Conservation (phyloP, 2,797 vertebrate genomes). For the Aeoliscus strigatus region DNA sequence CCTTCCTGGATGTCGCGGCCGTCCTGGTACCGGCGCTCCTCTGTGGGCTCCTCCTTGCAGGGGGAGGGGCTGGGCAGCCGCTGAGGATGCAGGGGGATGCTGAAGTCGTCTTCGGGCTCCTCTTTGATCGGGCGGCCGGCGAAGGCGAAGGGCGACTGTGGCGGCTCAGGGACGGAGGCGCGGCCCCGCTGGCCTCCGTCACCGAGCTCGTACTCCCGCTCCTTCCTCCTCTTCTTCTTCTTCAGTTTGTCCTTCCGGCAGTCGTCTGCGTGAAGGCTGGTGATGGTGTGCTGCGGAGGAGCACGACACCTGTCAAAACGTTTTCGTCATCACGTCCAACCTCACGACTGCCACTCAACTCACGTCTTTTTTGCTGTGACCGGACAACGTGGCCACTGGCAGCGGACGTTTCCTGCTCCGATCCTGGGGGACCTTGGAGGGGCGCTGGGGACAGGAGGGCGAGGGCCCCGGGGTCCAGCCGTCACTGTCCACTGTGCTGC, state of each 20-base stretch:
- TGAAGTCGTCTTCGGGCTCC: slow-evolving; percentile 79
- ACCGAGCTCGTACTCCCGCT: slow-evolving; percentile 65
- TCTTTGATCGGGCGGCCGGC: slow-evolving; percentile 78
- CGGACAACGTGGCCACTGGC: slow-evolving; percentile 69
- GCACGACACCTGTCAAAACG: background rate
- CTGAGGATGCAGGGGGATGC: slow-evolving; percentile 56
- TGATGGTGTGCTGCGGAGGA: slow-evolving; percentile 62
- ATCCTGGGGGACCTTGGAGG: slow-evolving; percentile 64
- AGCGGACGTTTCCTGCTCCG: slow-evolving; percentile 59
- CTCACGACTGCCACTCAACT: too few relatives aligned
- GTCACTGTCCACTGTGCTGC: slow-evolving; percentile 92
- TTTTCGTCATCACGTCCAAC: too few relatives aligned
- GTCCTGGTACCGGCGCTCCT: slow-evolving; percentile 66
- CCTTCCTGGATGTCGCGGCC: slow-evolving; percentile 68
- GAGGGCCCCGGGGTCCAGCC: slow-evolving; percentile 84
- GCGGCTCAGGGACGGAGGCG: slow-evolving; percentile 14
- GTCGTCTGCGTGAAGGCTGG: slow-evolving; percentile 79
- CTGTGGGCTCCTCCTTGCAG: slow-evolving; percentile 68
- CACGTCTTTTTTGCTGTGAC: slow-evolving; percentile 62
- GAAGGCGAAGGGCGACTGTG: slow-evolving; percentile 42
- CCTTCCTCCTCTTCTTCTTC: slow-evolving; percentile 88
- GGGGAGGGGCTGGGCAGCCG: slow-evolving; percentile 52
- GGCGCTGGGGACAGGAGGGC: slow-evolving; percentile 53
- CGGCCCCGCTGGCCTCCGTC: slow-evolving; percentile 47
- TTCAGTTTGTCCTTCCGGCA: slow-evolving; percentile 89